These are phyloP conservation scores for Carposina sasakii DNA, from an alignment of 1,140 invertebrate genomes.

Conservation along the genomic window DNA sequence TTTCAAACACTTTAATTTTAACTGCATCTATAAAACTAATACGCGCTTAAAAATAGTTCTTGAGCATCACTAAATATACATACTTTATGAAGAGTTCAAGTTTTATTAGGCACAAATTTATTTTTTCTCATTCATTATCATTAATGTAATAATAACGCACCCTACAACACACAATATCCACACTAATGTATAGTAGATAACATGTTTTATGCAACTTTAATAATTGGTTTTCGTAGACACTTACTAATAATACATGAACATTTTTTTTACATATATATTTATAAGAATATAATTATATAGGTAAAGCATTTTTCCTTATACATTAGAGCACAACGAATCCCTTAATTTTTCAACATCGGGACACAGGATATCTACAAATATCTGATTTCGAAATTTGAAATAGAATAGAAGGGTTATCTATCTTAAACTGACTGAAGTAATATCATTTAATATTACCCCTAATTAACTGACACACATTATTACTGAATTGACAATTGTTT, in stretches of 20 bases:
- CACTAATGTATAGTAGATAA: slow-evolving; percentile 48
- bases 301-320: slow-evolving; percentile 66
- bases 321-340: slow-evolving; percentile 63
- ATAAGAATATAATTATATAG: slow-evolving; percentile 71
- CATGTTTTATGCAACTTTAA: slow-evolving; percentile 51
- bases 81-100: slow-evolving; percentile 49
- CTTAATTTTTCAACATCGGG: slow-evolving; percentile 45
- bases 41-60: slow-evolving; percentile 62
- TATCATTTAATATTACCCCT: slow-evolving; percentile 44
- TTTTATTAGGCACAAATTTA: slow-evolving; percentile 68
- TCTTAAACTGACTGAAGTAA: slow-evolving; percentile 54
- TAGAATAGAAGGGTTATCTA: slow-evolving; percentile 53
- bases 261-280: slow-evolving; percentile 67
- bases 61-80: slow-evolving; percentile 69
- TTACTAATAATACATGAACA: slow-evolving; percentile 61
- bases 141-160: slow-evolving; percentile 45
- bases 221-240: slow-evolving; percentile 66
- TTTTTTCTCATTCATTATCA: slow-evolving; percentile 39
- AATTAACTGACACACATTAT: slow-evolving; percentile 63
- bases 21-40: slow-evolving; percentile 59
- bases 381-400: slow-evolving; percentile 50
- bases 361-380: slow-evolving; percentile 62
- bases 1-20: slow-evolving; percentile 36
- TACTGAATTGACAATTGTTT: slow-evolving; percentile 56
- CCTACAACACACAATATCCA: slow-evolving; percentile 59